Percentiles rank a stretch among this genome's conserved stretches.
Conservation (phyloP, 2,113 vertebrate species). For the Pogona vitticeps region DNA sequence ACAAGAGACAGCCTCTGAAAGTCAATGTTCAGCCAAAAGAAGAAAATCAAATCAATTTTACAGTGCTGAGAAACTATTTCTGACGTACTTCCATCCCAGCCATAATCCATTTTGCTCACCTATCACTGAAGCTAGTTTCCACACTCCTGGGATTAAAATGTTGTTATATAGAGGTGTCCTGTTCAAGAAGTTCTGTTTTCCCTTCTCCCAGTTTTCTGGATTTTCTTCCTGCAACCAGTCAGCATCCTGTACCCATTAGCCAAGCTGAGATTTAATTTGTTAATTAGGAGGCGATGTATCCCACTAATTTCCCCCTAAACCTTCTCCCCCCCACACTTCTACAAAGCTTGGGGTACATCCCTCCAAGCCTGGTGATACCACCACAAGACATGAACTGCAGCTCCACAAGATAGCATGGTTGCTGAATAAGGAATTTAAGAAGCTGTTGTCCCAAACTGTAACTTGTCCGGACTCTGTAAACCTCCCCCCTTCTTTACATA, state of each 20-base stretch:
- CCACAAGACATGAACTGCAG: too few species aligned
- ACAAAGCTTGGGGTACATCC: too few species aligned
- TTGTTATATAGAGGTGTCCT: background rate
- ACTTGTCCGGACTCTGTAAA: too few species aligned
- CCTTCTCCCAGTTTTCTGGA: background rate
- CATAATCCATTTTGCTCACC: background rate
- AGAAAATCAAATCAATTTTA: background rate
- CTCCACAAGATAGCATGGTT: too few species aligned
- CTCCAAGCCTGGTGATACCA: too few species aligned
- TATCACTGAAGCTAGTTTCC: background rate
- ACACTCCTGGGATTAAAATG: background rate
- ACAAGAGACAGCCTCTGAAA: background rate
- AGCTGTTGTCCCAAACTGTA: too few species aligned
- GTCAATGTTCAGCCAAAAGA: background rate
- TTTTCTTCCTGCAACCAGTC: background rate
- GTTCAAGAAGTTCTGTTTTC: background rate
- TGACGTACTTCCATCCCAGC: background rate
- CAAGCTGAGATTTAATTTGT: background rate
- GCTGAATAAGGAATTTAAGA: too few species aligned
- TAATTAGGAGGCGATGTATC: background rate
- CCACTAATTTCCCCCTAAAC: too few species aligned
- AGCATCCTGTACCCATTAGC: background rate
- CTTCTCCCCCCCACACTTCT: background rate
- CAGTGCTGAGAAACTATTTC: background rate
- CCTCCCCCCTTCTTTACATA: background rate